Percentiles rank a stretch among this genome's conserved stretches.
phyloP scores from a whole-genome alignment of 2,888 invertebrate species.

The Standfussiana lucernea region DNA sequence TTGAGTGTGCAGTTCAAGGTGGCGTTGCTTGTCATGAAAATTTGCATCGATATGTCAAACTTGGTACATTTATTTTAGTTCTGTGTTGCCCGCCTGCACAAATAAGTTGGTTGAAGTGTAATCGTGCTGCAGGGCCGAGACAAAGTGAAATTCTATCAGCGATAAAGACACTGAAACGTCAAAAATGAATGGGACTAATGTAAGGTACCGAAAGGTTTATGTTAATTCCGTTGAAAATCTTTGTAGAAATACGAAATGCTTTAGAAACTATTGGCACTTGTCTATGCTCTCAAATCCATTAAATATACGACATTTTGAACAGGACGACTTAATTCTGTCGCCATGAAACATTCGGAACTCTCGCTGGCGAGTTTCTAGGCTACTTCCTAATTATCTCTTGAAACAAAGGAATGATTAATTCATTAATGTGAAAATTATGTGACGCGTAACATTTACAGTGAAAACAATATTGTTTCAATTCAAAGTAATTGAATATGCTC shows the following conservation, averaged over 20 bases:
- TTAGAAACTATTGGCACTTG: background rate
- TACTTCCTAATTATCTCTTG: background rate
- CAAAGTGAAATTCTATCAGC: background rate
- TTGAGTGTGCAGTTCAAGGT: background rate
- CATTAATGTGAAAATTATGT: background rate
- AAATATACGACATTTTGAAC: background rate
- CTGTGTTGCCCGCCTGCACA: background rate
- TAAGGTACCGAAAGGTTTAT: background rate
- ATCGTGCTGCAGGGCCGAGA: background rate
- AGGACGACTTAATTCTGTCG: background rate
- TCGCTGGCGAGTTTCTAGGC: background rate
- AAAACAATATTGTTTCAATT: background rate
- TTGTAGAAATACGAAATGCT: background rate
- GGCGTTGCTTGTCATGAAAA: background rate
- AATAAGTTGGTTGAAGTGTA: background rate
- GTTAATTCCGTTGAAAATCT: background rate
- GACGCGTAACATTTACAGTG: background rate
- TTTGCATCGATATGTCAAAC: background rate
- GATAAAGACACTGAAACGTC: background rate
- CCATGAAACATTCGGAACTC: background rate
- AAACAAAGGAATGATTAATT: background rate
- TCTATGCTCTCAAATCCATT: background rate
- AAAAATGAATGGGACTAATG: background rate
- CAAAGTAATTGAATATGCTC: constrained; percentile 3
- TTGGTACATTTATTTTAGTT: background rate